Conservation (phyloP, 2,888 invertebrate species). For the Drosophila melanosoma region DNA sequence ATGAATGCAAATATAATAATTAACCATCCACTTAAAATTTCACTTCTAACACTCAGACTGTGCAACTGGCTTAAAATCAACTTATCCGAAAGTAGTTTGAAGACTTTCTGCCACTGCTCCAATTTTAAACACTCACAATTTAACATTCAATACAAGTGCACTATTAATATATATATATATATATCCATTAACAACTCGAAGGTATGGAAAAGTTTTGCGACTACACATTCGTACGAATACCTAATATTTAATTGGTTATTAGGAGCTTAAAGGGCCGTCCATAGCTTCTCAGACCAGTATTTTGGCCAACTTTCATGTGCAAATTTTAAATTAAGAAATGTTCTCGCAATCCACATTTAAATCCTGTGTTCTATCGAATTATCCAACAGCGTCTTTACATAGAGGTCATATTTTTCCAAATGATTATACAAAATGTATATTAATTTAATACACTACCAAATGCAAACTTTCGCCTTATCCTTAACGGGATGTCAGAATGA, state of each 20-base stretch:
- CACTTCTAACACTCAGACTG: background rate
- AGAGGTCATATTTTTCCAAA: background rate
- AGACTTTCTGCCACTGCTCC: conserved; percentile 2
- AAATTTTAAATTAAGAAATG: background rate
- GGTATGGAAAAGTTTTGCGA: conserved; percentile 1
- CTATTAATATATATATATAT: too few species aligned
- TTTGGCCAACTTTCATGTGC: background rate
- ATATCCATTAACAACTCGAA: conserved; percentile 1
- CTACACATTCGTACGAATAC: conserved; percentile 13
- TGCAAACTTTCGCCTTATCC: conserved; percentile 2
- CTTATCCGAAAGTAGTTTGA: conserved; percentile 4
- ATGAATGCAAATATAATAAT: background rate
- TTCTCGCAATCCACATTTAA: conserved; percentile 11
- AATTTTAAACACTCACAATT: conserved; percentile 6
- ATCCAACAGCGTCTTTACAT: background rate
- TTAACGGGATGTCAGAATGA: background rate
- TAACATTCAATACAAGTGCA: conserved; percentile 1
- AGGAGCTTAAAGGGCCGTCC: background rate
- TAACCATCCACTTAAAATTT: background rate
- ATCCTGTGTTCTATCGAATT: conserved; percentile 13
- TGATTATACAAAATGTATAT: background rate
- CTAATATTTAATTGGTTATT: conserved; percentile 9
- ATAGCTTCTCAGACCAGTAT: conserved; percentile 2
- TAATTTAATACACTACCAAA: background rate
- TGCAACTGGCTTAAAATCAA: background rate